A percentile compares a stretch with the other conserved stretches of the same genome.
Evolutionary conservation across 2,797 vertebrate genomes (phyloP).

Genomic region (Mormyrus proboscirostris): DNA sequence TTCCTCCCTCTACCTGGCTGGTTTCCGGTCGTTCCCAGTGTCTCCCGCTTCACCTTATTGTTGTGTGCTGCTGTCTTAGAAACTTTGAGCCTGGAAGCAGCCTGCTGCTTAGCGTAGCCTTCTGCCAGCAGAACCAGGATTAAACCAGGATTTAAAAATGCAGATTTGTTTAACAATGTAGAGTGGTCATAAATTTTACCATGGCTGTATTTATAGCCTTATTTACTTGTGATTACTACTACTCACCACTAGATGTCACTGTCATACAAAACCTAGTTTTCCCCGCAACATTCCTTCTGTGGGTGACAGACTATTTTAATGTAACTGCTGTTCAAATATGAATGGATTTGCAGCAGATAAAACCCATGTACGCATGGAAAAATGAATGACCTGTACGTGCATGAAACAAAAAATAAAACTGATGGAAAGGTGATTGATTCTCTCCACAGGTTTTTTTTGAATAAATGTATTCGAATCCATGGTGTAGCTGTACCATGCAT

Average conservation of each 20-base stretch:
- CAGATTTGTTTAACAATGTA: not conserved
- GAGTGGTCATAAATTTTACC: not conserved
- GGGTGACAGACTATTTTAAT: not conserved
- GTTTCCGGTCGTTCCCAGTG: not conserved
- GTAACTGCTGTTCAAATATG: not conserved
- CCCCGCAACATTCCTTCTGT: not conserved
- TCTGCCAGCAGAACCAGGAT: not conserved
- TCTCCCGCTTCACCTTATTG: not conserved
- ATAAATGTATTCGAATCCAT: not conserved
- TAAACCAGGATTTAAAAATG: not conserved
- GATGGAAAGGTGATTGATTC: not conserved
- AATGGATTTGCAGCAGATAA: not conserved
- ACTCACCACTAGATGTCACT: conserved; percentile 48
- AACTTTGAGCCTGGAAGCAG: not conserved
- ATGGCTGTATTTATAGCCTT: not conserved
- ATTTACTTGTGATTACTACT: not conserved
- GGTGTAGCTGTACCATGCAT: not conserved
- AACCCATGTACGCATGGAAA: not conserved
- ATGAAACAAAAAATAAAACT: not conserved
- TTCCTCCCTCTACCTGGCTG: not conserved
- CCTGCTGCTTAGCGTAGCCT: not conserved
- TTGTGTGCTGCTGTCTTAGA: not conserved
- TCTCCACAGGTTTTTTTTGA: not conserved
- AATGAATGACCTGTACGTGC: not conserved
- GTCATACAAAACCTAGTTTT: conserved; percentile 17